Percentiles rank a stretch among this genome's conserved stretches.
These are phyloP conservation scores for Dysmachus trigonus DNA, from an alignment of 2,888 invertebrate species.

Conservation along the genomic window DNA sequence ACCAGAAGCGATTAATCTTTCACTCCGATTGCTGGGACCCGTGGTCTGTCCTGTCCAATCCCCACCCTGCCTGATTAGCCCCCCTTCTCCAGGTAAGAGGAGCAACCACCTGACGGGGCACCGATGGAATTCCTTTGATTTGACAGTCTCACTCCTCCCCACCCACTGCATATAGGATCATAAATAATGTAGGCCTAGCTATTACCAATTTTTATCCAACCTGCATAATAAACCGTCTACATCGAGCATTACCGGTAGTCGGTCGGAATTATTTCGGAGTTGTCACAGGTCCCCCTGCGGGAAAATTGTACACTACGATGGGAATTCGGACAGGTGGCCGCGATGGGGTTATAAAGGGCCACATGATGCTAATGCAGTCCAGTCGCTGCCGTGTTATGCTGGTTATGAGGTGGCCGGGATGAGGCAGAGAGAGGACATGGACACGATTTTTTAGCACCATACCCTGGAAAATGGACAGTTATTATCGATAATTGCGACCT, in stretches of 20 bases:
- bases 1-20: conserved; percentile 20
- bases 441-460: conserved; percentile 40
- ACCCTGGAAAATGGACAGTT: conserved; percentile 42
- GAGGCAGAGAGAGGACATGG: background rate
- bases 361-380: background rate
- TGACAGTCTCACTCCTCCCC: background rate
- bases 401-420: conserved; percentile 16
- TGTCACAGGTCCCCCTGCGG: background rate
- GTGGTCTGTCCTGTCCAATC: background rate
- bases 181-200: conserved; percentile 14
- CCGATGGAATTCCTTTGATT: background rate
- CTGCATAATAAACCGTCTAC: conserved; percentile 45
- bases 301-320: conserved; percentile 16
- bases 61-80: background rate
- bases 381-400: conserved; percentile 11
- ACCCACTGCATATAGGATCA: background rate
- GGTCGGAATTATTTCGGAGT: background rate
- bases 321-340: conserved; percentile 10
- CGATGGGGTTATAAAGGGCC: conserved; percentile 30
- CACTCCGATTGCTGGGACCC: background rate
- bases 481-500: conserved; percentile 46
- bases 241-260: conserved; percentile 6
- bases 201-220: conserved; percentile 49
- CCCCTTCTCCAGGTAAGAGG: background rate
- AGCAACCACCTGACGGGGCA: too few relatives aligned